Conservation (phyloP, 2,797 vertebrate species). For the Micropoecilia bifurca region DNA sequence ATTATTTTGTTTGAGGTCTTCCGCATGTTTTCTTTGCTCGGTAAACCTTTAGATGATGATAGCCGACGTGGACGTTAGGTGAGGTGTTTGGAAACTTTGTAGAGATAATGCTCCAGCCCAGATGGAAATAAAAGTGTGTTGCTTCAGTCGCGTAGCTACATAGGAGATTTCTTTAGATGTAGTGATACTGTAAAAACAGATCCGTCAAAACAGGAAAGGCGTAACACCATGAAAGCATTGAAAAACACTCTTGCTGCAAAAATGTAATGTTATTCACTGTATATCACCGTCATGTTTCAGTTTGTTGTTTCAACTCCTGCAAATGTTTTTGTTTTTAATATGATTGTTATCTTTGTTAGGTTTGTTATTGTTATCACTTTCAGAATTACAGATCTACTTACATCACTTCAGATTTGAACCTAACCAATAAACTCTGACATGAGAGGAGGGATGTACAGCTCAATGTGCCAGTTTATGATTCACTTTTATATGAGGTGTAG, state of each 20-base stretch:
- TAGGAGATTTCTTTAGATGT: constrained; percentile 11
- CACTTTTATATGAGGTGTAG: not conserved
- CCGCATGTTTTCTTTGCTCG: constrained; percentile 54
- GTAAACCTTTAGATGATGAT: constrained; percentile 44
- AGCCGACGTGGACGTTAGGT: constrained; percentile 32
- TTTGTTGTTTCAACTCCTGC: constrained; percentile 19
- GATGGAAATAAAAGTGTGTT: constrained; percentile 22
- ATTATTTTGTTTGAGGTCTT: constrained; percentile 56
- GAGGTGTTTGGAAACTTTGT: constrained; percentile 14
- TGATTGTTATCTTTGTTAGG: not conserved
- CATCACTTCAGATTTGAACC: constrained; percentile 14
- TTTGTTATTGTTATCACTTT: constrained; percentile 7
- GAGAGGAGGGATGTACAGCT: not conserved
- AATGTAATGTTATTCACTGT: constrained; percentile 17
- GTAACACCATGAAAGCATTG: constrained; percentile 11
- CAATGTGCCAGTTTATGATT: constrained; percentile 10
- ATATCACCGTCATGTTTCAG: constrained; percentile 7
- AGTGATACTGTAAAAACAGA: constrained; percentile 2
- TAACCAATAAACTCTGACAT: not conserved
- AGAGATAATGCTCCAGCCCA: constrained; percentile 6
- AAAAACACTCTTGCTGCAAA: constrained; percentile 9
- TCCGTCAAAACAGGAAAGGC: constrained; percentile 16
- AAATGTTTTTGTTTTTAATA: constrained; percentile 13
- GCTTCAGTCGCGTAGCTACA: not conserved
- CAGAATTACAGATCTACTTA: constrained; percentile 4